A percentile compares a stretch with the other conserved stretches of the same genome.
Evolutionary conservation across 1,140 invertebrate genomes (phyloP).

Genomic region (Frieseomelitta varia): DNA sequence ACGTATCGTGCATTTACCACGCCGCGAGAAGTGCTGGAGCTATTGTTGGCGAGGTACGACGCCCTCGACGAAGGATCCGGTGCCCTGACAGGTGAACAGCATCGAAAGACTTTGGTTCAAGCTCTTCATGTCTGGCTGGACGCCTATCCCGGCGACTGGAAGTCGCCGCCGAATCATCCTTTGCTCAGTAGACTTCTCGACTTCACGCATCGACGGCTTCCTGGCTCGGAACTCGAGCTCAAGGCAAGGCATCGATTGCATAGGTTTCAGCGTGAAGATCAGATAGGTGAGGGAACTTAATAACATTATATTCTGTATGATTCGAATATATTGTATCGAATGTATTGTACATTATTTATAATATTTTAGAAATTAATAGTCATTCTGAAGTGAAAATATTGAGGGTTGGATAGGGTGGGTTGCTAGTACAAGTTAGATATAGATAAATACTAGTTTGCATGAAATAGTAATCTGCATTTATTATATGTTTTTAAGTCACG

Average conservation of each 20-base stretch:
- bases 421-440: too few relatives aligned
- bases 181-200: constrained; percentile 90
- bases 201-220: constrained; percentile 91
- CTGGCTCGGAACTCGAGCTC: constrained; percentile 90
- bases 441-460: too few relatives aligned
- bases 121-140: constrained; percentile 98
- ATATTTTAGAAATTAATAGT: too few relatives aligned
- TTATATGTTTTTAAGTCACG: too few relatives aligned
- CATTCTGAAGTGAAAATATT: too few relatives aligned
- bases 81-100: constrained; percentile 85
- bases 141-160: constrained; percentile 98
- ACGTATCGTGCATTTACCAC: constrained; percentile 95
- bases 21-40: constrained; percentile 90
- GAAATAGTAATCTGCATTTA: too few relatives aligned
- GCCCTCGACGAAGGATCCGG: constrained; percentile 84
- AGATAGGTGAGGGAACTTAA: constrained; percentile 75
- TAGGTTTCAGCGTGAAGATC: constrained; percentile 83
- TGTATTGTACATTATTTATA: background rate
- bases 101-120: constrained; percentile 91
- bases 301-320: background rate
- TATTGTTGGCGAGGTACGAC: constrained; percentile 91
- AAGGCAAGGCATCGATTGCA: constrained; percentile 88
- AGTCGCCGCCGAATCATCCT: constrained; percentile 92
- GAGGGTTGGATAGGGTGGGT: too few relatives aligned
- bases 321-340: too few relatives aligned